Base-by-base conservation (phyloP, 2,888 invertebrate genomes). In the Flabesymbios commensalis region DNA sequence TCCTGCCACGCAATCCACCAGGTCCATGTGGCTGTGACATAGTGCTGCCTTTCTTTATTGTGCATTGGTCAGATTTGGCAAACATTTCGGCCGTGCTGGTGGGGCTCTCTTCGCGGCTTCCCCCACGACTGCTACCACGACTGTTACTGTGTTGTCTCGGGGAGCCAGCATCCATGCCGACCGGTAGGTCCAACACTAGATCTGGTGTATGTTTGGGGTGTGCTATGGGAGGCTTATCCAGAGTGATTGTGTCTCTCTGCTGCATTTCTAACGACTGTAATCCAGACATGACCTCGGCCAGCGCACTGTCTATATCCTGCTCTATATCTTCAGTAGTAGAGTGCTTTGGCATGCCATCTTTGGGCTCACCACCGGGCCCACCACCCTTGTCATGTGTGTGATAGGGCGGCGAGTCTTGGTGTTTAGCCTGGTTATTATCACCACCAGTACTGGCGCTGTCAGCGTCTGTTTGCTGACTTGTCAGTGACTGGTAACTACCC, bases 11-110 rank as follows among this genome's bases (percentile, higher is more conserved):
- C 7, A 7, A 10, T 7, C 14, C 45, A 7, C 14, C 45, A 14
- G 7, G 14, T 10, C 10, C 19, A 17, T 7, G 17, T 45, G 22
- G 72, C 17, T 73, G 56, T 1, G 75, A 72, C 73, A 74, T 71
- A 5, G 73, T 72, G 29, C 67, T 65, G 24, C 78, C 81, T 75
- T 90, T 91, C 76, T 90, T 90, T 58, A 91, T 82, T 0, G 91
- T 91, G 71, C 89, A 89, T 79, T 90, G 90, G 76, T 90, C 90
- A 70, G 90, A 90, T 74, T 90, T 89, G 53, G 90, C 91, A 77
- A 91, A 91, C 32, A 89, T 85, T 76, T 90, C 90, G 0, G 90
- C 90, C 0, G 89, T 88, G 62, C 89, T 88, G 17, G 73, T 72
- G 19, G 33, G 78, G 31, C 42, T 57, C 2, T 77, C 77, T 10